These are phyloP conservation scores for Crambe crambe DNA, from an alignment of 37 sponge, comb jelly and placozoan species.

Conservation along the genomic window DNA sequence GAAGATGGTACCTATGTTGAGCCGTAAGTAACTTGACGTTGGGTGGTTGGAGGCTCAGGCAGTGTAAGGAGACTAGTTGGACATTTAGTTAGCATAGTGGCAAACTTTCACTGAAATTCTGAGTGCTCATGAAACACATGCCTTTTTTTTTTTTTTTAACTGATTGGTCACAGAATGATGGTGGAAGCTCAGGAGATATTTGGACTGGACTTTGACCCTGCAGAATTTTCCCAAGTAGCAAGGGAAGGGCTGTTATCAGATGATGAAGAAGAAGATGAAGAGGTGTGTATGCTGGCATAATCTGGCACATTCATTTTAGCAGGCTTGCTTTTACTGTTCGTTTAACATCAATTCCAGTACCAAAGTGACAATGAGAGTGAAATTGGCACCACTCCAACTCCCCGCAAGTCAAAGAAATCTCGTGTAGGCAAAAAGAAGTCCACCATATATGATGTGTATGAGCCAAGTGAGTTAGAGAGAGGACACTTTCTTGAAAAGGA, in stretches of 20 bases:
- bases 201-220: slow-evolving; percentile 90
- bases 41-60: background rate
- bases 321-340: background rate
- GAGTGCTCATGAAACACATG: background rate
- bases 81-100: too few relatives aligned
- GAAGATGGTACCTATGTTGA: slow-evolving; percentile 45
- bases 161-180: slow-evolving; percentile 74
- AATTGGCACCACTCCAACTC: slow-evolving; percentile 2
- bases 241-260: slow-evolving; percentile 49
- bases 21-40: slow-evolving; percentile 44
- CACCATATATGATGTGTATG: slow-evolving; percentile 75
- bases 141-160: too few relatives aligned
- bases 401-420: background rate
- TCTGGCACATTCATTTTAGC: too few relatives aligned
- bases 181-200: slow-evolving; percentile 93
- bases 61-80: background rate
- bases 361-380: slow-evolving; percentile 50
- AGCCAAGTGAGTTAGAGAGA: slow-evolving; percentile 92
- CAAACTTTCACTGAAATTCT: too few relatives aligned
- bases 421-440: slow-evolving; percentile 43
- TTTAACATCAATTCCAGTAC: slow-evolving; percentile 1
- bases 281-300: background rate
- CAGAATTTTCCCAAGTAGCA: slow-evolving; percentile 62
- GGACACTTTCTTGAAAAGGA: slow-evolving; percentile 87
- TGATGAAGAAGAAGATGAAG: slow-evolving; percentile 71